Conservation (phyloP, 2,888 invertebrate genomes). For the Furcula furcula region DNA sequence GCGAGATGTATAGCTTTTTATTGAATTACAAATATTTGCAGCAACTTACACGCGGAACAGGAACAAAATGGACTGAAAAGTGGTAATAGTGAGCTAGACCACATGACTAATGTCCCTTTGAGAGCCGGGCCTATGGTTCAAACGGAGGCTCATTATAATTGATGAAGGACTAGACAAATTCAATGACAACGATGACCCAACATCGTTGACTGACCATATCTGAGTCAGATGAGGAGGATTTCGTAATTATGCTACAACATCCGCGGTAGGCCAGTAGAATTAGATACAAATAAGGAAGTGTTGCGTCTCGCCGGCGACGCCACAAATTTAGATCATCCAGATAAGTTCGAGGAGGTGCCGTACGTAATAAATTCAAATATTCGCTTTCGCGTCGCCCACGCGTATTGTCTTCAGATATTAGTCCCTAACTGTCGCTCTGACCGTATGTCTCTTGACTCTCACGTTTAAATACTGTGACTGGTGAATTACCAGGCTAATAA, state of each 20-base stretch:
- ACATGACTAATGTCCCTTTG: constrained; percentile 36
- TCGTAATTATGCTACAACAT: neutral
- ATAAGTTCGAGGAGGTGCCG: constrained; percentile 27
- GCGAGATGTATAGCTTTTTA: constrained; percentile 34
- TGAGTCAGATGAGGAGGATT: neutral
- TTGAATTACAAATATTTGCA: constrained; percentile 29
- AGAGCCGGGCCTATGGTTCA: constrained; percentile 14
- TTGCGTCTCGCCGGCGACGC: too few species aligned
- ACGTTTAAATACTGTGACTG: constrained; percentile 40
- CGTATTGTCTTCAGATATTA: constrained; percentile 50
- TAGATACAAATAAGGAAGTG: constrained; percentile 21
- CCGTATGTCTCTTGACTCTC: constrained; percentile 59
- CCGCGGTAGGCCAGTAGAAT: constrained; percentile 19
- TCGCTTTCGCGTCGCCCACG: constrained; percentile 64
- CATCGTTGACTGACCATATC: neutral
- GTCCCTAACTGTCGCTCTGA: constrained; percentile 39
- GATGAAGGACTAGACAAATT: constrained; percentile 7
- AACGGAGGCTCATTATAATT: constrained; percentile 10
- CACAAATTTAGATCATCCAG: constrained; percentile 29
- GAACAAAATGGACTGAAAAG: constrained; percentile 29
- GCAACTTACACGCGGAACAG: constrained; percentile 17
- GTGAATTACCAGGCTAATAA: constrained; percentile 47
- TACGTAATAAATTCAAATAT: constrained; percentile 46
- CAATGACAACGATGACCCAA: too few species aligned
- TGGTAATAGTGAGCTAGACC: constrained; percentile 28